Evolutionary conservation across 2,113 vertebrate genomes (phyloP).

Genomic region (Eudyptes chrysolophus): DNA sequence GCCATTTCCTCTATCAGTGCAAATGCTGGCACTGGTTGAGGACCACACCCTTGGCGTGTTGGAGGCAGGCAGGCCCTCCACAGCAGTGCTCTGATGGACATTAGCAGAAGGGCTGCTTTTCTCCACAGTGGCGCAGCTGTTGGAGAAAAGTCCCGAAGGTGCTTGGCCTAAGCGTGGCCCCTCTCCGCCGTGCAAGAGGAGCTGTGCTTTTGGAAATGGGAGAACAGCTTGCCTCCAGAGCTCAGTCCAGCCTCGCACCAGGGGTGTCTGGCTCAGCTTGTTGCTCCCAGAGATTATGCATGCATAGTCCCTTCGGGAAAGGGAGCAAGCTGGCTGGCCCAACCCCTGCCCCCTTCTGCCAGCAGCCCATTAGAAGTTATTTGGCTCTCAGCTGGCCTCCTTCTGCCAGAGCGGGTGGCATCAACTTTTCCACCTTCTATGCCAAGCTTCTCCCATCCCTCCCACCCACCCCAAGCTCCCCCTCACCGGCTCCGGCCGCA

Average conservation of each 20-base stretch:
- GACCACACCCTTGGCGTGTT: background rate
- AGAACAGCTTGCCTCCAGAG: accelerated
- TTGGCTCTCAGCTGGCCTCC: background rate
- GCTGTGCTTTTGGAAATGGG: background rate
- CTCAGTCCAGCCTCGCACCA: background rate
- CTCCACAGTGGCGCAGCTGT: background rate
- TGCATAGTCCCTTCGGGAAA: background rate
- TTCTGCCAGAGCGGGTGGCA: background rate
- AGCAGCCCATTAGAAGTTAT: background rate
- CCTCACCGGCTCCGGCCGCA: background rate
- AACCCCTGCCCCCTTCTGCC: background rate
- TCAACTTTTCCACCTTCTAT: constrained; percentile 16
- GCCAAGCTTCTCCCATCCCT: background rate
- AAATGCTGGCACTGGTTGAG: background rate
- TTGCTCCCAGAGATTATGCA: accelerated
- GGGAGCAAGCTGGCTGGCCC: background rate
- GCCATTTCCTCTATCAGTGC: constrained; percentile 26
- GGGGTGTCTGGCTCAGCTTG: background rate
- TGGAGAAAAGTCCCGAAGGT: accelerated
- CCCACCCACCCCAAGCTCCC: background rate
- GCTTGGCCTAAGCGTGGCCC: background rate
- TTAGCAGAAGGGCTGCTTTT: background rate
- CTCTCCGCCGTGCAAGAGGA: background rate
- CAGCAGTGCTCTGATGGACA: background rate
- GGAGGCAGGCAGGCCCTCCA: background rate